Evolutionary conservation across 2,888 invertebrate genomes (phyloP), one percentile per base, ranked within the genome.

Genomic region (Acrocera orbiculus): DNA sequence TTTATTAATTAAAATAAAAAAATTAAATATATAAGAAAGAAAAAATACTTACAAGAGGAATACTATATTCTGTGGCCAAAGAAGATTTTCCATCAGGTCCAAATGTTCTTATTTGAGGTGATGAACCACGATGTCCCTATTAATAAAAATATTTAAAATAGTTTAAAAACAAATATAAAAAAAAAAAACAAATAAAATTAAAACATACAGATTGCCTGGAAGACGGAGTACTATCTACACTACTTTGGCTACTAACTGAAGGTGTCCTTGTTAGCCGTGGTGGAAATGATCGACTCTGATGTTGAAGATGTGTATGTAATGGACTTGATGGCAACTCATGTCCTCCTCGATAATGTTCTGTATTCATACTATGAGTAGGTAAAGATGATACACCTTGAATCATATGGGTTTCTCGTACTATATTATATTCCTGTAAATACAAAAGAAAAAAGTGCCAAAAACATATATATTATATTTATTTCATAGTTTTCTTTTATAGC

Each of bases 181-280:
- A n/a, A n/a, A n/a, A n/a, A n/a, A n/a, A n/a, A n/a, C n/a, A n/a
- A n/a, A n/a, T n/a, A n/a, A n/a, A n/a, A n/a, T 16, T 10, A 13
- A 8, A n/a, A 40, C 49, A 44, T 43, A 59, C 58, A 44, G 60
- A 60, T 54, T 67, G 65, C 47, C 73, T 65, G n/a, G n/a, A n/a
- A 32, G 73, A 69, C 41, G 73, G 73, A 44, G 73, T 74, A 50
- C 77, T 78, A 51, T 83, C 83, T 41, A 82, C 63, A 51, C 81
- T 82, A 60, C 81, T 77, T 56, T 83, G 83, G 36, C 82, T 82
- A 10, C 80, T 80, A 45, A 82, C 74, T 19, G 81, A 82, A 17
- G 81, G 77, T 1, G 82, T 82, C 40, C 83, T 65, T 42, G 76
- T 73, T 16, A 83, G 66, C 22, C 76, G 65, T 4, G 75, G 73